phyloP scores from a whole-genome alignment of 2,888 invertebrate species.

The Cylindroiulus punctatus region DNA sequence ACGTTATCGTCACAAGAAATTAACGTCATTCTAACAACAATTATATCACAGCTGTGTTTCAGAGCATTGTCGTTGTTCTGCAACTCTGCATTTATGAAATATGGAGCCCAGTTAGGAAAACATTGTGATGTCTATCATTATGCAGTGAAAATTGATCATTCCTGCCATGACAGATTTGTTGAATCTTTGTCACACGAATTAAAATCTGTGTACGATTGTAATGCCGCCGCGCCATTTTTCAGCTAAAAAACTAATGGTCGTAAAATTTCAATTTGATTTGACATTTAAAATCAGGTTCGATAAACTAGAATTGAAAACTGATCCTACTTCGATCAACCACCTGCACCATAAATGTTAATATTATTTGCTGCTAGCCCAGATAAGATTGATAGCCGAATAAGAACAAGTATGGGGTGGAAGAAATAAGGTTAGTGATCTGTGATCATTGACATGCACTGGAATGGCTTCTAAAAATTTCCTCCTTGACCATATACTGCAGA shows the following conservation, averaged over 20 bases:
- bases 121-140: not conserved
- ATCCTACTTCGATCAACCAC: conserved; percentile 35
- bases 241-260: not conserved
- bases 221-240: not conserved
- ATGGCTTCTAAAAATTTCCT: not conserved
- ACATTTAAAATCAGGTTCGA: conserved; percentile 36
- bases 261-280: conserved; percentile 12
- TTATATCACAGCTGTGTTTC: not conserved
- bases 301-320: conserved; percentile 25
- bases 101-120: not conserved
- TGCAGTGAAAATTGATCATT: not conserved
- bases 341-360: conserved; percentile 40
- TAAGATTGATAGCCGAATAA: conserved; percentile 33
- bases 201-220: not conserved
- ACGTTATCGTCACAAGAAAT: not conserved
- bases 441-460: not conserved
- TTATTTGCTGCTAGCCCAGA: conserved; percentile 30
- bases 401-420: not conserved
- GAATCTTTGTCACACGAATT: not conserved
- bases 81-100: not conserved
- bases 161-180: not conserved
- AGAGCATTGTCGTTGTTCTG: too few relatives aligned
- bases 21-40: not conserved
- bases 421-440: conserved; percentile 47
- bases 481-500: not conserved